Conservation (phyloP, 2,888 invertebrate species). For the Tillus elongatus region DNA sequence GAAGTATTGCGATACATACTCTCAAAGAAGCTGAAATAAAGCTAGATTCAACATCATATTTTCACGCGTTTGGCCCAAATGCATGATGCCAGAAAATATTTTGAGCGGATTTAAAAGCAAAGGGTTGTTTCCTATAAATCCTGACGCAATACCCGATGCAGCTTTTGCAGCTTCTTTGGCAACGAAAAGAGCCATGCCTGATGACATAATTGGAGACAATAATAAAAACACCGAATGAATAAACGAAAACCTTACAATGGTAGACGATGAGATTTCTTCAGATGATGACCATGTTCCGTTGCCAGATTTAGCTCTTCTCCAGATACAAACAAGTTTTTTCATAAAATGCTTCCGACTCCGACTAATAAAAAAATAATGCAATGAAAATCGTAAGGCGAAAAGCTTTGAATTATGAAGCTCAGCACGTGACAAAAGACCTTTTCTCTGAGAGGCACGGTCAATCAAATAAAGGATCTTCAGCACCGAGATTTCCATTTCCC, state of each 20-base stretch:
- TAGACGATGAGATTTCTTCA: no score
- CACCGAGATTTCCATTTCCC: no score
- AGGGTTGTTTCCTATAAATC: constrained; percentile 8
- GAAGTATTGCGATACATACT: neutral
- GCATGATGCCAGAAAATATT: constrained; percentile 7
- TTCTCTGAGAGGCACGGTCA: no score
- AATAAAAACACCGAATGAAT: neutral
- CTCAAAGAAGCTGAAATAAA: neutral
- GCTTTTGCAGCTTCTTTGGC: constrained; percentile 5
- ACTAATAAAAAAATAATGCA: no score
- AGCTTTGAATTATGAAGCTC: no score
- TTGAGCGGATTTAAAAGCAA: constrained; percentile 3
- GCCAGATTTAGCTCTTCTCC: no score
- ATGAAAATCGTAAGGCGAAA: no score
- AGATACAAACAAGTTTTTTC: no score
- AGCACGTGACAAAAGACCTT: no score
- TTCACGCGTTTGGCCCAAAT: neutral
- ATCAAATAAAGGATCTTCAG: no score
- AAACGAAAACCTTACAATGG: constrained; percentile 10
- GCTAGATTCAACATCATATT: neutral
- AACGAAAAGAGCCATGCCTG: constrained; percentile 7
- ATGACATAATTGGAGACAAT: constrained; percentile 7
- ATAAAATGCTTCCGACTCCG: no score
- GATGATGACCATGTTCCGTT: no score
- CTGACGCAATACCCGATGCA: constrained; percentile 4